phyloP scores from a whole-genome alignment of 2,888 invertebrate genomes.

The Caenorhabditis doughertyi region DNA sequence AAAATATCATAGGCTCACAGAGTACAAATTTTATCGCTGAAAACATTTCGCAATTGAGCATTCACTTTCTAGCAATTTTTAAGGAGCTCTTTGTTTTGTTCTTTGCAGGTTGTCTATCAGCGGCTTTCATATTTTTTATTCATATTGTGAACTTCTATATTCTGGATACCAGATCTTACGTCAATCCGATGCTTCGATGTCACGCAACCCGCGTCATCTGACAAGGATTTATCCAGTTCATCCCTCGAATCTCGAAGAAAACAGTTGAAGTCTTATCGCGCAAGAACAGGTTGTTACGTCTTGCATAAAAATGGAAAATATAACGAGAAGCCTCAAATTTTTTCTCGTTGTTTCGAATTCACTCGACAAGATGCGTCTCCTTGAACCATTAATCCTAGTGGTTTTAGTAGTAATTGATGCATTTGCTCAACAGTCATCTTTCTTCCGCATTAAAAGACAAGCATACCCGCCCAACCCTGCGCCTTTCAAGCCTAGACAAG shows the following conservation, averaged over 20 bases:
- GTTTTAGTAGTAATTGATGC: conserved; percentile 8
- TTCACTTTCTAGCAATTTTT: no score
- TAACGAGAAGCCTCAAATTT: neutral
- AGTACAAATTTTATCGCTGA: no score
- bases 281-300: conserved; percentile 63
- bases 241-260: conserved; percentile 44
- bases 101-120: no score
- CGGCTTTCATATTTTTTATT: no score
- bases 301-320: conserved; percentile 55
- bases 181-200: conserved; percentile 32
- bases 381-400: conserved; percentile 37
- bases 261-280: conserved; percentile 50
- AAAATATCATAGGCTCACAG: no score
- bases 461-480: conserved; percentile 79
- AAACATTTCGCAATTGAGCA: no score
- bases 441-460: conserved; percentile 66
- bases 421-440: conserved; percentile 42
- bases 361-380: conserved; percentile 47
- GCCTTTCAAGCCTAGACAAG: conserved; percentile 73
- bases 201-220: conserved; percentile 46
- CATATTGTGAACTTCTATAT: no score
- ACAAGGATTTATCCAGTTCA: conserved; percentile 50
- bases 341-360: neutral
- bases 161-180: conserved; percentile 19
- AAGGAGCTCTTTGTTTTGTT: no score